Base-by-base conservation (phyloP, 2,797 vertebrate genomes). In the Phataginus tricuspis region DNA sequence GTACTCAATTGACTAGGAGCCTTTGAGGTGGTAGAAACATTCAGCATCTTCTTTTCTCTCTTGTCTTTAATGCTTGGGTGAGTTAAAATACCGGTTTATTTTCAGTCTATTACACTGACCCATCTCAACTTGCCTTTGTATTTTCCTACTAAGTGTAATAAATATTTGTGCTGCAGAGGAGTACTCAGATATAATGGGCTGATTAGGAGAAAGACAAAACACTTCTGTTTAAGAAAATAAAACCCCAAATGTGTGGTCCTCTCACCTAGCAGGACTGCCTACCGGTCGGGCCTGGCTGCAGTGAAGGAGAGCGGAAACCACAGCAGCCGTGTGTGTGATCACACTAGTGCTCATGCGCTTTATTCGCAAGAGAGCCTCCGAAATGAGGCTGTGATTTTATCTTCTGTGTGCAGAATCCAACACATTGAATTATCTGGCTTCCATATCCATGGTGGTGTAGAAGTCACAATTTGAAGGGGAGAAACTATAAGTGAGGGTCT, bases 1-100 rank as follows among this genome's bases (percentile, higher is more conserved):
- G 97, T 97, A 96, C 94, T 96, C 94, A 21, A 0, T 66, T 82
- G 96, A 86, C 90, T 53, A 0, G 89, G 91, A 96, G 94, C 91
- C 97, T 97, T 97, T 94, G 95, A 97, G 96, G 96, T 93, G 93
- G 86, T 84, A 77, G 75, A 55, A 78, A 84, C 42, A 51, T 25
- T 79, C 77, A 87, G 83, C 92, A 74, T 87, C 95, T 69, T 90
- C 96, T 94, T 68, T 80, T 27, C 75, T 74, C 29, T 78, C 49
- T 19, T 7, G 64, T 57, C 83, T 55, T 78, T 71, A 68, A 34
- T 0, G 11, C 88, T 61, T 23, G 21, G 66, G 10, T 63, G 14
- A 25, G 57, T 85, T 31, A 61, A 77, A 34, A 75, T 45, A 9
- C 1, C 39, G 15, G 13, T 82, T 77, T 88, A 72, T 86, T 86